phyloP scores from a whole-genome alignment of 2,888 invertebrate genomes.

The Kuschelorhynchus macadamiae region DNA sequence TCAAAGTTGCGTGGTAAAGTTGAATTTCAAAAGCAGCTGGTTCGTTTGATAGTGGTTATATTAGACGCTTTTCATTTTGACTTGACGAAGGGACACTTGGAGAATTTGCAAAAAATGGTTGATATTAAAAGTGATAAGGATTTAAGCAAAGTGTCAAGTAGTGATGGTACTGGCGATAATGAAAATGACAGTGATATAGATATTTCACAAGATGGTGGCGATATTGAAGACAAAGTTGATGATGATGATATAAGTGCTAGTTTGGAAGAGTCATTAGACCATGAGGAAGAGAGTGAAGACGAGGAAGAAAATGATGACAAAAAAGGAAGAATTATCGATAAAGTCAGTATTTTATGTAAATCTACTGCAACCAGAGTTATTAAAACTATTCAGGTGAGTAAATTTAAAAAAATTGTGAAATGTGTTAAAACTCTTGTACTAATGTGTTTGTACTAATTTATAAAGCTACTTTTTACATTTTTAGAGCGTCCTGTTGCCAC shows the following conservation, averaged over 20 bases:
- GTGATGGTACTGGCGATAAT: neutral
- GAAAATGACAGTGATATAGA: too few species aligned
- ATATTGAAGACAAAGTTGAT: constrained; percentile 24
- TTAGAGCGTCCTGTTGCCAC: constrained; percentile 79
- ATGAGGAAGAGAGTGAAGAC: constrained; percentile 62
- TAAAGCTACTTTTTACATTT: too few species aligned
- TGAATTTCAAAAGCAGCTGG: constrained; percentile 87
- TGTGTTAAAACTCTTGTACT: too few species aligned
- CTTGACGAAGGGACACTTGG: constrained; percentile 73
- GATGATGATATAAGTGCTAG: constrained; percentile 52
- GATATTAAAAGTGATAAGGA: constrained; percentile 67
- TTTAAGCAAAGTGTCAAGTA: constrained; percentile 52
- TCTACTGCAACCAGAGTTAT: constrained; percentile 85
- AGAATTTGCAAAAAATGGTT: neutral
- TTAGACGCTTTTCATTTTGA: constrained; percentile 95
- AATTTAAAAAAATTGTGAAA: too few species aligned
- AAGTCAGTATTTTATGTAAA: constrained; percentile 74
- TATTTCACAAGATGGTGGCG: constrained; percentile 21
- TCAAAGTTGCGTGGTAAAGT: constrained; percentile 79
- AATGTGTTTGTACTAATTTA: too few species aligned
- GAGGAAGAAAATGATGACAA: constrained; percentile 53
- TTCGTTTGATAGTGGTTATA: constrained; percentile 82
- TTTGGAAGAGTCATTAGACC: constrained; percentile 51
- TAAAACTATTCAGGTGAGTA: constrained; percentile 61
- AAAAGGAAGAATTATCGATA: constrained; percentile 62